Conservation (phyloP, 2,113 vertebrate species). For the Prunella himalayana region DNA sequence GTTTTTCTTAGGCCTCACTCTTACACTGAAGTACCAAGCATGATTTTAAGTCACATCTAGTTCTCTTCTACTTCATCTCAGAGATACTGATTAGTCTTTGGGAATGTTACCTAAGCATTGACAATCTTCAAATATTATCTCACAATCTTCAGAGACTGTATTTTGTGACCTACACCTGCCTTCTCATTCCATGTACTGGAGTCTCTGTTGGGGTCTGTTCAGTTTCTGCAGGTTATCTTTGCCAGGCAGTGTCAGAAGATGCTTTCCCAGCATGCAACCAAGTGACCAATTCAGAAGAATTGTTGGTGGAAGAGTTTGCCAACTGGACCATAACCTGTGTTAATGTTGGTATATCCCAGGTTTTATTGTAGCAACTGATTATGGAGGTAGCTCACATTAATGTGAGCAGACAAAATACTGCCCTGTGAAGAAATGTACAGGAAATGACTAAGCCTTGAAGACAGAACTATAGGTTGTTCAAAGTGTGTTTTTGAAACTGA, state of each 20-base stretch:
- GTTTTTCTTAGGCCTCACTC: not conserved
- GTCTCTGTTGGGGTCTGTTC: not conserved
- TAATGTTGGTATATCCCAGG: not conserved
- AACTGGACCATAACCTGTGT: not conserved
- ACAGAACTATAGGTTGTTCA: not conserved
- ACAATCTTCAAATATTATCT: not conserved
- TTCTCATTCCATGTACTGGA: not conserved
- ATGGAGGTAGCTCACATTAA: not conserved
- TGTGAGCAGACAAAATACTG: not conserved
- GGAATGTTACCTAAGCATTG: not conserved
- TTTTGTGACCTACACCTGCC: not conserved
- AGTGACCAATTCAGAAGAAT: not conserved
- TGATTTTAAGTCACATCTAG: not conserved
- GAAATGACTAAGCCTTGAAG: conserved; percentile 14
- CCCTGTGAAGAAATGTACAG: conserved; percentile 12
- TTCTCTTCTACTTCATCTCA: not conserved
- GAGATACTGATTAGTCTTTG: not conserved
- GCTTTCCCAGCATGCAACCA: not conserved
- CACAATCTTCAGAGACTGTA: not conserved
- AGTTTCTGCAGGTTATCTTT: not conserved
- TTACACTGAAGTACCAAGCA: not conserved
- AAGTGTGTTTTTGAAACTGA: not conserved
- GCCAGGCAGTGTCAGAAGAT: not conserved
- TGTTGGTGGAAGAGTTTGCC: not conserved
- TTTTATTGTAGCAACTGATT: not conserved